Base-by-base conservation (phyloP, 2,797 vertebrate genomes). In the Aphelocoma californica region DNA sequence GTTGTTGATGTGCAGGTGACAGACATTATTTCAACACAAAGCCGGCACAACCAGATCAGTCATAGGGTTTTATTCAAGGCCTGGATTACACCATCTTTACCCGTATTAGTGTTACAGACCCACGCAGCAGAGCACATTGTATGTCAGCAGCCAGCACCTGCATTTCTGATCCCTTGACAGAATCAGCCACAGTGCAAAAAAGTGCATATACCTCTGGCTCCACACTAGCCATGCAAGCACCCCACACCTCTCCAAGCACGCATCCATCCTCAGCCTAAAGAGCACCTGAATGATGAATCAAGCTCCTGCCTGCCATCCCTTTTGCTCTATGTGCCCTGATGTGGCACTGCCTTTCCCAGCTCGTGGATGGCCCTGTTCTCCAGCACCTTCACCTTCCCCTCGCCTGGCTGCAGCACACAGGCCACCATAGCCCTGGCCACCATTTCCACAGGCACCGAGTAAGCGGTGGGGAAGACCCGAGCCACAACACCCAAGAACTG, bases 351-450 rank as follows among this genome's bases (percentile, higher is more conserved):
- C 56, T 86, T 98, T 18, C 97, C 98, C 81, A 99, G 95, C 47
- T 72, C 34, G 12, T 94, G 86, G n/a, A 99, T 98, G 71, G 89
- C 97, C 69, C 97, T 89, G n/a, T 99, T 98, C 95, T 99, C 98
- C 72, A 99, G 97, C 94, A 99, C 98, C 93, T 98, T 97, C 5
- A 94, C 97, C 86, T 97, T 98, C 66, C 94, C 93, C 61, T 98
- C 44, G 1, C 90, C 80, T 4, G 91, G 95, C 67, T 94, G 78
- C 54, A 97, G 58, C 34, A 86, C 92, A 0, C 53, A 81, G 96
- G 96, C 96, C 81, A 98, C 96, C 98, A 99, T 99, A 14, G 98
- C 98, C 81, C 96, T 98, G 8, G 93, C 98, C 94, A 99, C 97
- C 0, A 25, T 56, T 36, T 97, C 91, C 71, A 99, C 97, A 8